Percentiles rank a stretch among this genome's conserved stretches.
Evolutionary conservation across 1,140 invertebrate genomes (phyloP).

Genomic region (Drosophila azteca): DNA sequence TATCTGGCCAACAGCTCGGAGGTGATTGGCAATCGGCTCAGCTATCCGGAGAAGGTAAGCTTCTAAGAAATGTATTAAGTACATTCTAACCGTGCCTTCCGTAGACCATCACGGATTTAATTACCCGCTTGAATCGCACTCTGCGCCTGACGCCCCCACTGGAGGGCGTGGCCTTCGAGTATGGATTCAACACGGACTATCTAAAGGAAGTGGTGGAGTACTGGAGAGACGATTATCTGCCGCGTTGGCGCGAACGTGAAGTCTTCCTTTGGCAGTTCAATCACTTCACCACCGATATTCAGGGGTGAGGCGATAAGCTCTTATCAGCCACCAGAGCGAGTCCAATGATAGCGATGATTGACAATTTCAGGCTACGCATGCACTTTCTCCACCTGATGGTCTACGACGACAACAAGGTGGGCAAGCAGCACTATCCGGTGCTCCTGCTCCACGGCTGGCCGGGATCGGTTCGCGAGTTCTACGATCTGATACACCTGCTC

Average conservation of each 20-base stretch:
- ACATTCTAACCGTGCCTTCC: background rate
- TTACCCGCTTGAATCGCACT: constrained; percentile 53
- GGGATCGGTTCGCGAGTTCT: constrained; percentile 93
- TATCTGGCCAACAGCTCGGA: constrained; percentile 71
- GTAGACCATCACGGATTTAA: constrained; percentile 68
- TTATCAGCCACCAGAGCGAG: constrained; percentile 50
- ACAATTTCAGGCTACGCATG: constrained; percentile 86
- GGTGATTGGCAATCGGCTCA: constrained; percentile 58
- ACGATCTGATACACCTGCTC: constrained; percentile 89
- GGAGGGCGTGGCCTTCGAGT: constrained; percentile 87
- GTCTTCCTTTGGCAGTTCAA: constrained; percentile 88
- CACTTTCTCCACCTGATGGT: constrained; percentile 89
- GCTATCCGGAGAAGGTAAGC: constrained; percentile 62
- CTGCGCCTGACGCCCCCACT: constrained; percentile 84
- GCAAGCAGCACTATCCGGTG: constrained; percentile 85
- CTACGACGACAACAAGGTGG: constrained; percentile 82
- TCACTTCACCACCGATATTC: constrained; percentile 90
- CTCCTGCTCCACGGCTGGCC: constrained; percentile 95
- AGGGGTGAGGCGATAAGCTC: constrained; percentile 83
- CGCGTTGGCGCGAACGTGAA: constrained; percentile 88
- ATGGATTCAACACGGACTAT: constrained; percentile 90
- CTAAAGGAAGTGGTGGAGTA: constrained; percentile 88
- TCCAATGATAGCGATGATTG: constrained; percentile 27
- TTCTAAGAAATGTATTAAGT: background rate
- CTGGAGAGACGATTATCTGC: constrained; percentile 89